Conservation (phyloP, 92 coral and sea anemone genomes). For the Muricea muricata region DNA sequence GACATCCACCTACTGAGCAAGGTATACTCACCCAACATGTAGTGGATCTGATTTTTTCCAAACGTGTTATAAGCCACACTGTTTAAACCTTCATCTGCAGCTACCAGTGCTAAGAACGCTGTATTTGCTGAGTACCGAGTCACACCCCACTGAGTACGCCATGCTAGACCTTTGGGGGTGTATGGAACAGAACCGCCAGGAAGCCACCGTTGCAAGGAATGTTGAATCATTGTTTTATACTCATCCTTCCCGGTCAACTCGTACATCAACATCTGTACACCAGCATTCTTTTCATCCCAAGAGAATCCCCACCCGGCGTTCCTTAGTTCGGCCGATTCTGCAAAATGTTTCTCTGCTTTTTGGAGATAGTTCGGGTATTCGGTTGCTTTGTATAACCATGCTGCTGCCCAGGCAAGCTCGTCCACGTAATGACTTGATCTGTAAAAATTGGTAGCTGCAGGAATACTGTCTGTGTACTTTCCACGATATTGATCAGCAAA, state of each 20-base stretch:
- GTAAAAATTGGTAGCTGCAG: constrained; percentile 75
- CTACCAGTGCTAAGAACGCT: constrained; percentile 85
- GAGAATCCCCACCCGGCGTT: constrained; percentile 74
- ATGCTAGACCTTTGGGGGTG: constrained; percentile 90
- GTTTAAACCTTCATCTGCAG: constrained; percentile 79
- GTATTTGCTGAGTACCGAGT: constrained; percentile 91
- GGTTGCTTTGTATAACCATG: constrained; percentile 90
- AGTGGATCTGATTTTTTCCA: constrained; percentile 78
- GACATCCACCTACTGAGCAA: too few relatives aligned
- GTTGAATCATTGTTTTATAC: constrained; percentile 58
- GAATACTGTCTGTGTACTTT: constrained; percentile 79
- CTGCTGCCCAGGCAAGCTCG: constrained; percentile 93
- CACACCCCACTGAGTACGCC: constrained; percentile 88
- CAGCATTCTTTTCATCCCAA: constrained; percentile 86
- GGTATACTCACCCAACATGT: constrained; percentile 33
- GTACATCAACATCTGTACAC: constrained; percentile 76
- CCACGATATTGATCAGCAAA: constrained; percentile 84
- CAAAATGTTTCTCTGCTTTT: constrained; percentile 78
- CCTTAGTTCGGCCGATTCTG: constrained; percentile 44
- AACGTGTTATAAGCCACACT: constrained; percentile 62
- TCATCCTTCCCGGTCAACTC: constrained; percentile 59
- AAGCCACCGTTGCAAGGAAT: constrained; percentile 74
- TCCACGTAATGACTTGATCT: constrained; percentile 68
- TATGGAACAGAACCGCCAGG: constrained; percentile 71
- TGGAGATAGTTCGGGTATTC: constrained; percentile 45